These are phyloP conservation scores for Rhegmatorhina hoffmannsi DNA, from an alignment of 2,113 vertebrate genomes.

Conservation along the genomic window DNA sequence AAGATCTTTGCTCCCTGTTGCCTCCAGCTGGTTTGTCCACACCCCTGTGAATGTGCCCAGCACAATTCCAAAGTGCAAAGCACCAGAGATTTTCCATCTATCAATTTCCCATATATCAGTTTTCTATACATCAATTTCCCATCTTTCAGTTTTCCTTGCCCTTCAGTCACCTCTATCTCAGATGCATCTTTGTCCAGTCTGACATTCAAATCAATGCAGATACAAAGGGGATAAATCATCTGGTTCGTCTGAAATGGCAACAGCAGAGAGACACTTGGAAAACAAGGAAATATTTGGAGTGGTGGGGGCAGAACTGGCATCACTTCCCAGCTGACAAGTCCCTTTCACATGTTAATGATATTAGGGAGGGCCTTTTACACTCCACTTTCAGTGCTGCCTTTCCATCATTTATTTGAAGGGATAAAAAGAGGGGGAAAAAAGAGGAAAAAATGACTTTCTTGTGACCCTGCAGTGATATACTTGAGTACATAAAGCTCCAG, in stretches of 20 bases:
- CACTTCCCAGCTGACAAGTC: not conserved
- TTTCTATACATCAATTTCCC: not conserved
- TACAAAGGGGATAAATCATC: not conserved
- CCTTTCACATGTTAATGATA: not conserved
- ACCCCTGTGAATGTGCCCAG: fast-evolving
- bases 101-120: not conserved
- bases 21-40: not conserved
- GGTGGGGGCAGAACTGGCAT: not conserved
- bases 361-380: not conserved
- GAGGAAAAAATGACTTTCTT: not conserved
- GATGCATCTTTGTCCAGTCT: not conserved
- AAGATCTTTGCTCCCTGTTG: not conserved
- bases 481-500: not conserved
- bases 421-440: not conserved
- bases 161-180: not conserved
- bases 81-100: not conserved
- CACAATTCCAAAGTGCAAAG: not conserved
- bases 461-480: not conserved
- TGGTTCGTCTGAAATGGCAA: not conserved
- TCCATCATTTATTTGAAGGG: not conserved
- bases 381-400: not conserved
- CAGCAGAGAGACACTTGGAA: not conserved
- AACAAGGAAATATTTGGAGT: not conserved
- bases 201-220: not conserved
- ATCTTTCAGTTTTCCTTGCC: not conserved